phyloP scores from a whole-genome alignment of 2,113 vertebrate genomes.

The Cyprinodon tularosa region DNA sequence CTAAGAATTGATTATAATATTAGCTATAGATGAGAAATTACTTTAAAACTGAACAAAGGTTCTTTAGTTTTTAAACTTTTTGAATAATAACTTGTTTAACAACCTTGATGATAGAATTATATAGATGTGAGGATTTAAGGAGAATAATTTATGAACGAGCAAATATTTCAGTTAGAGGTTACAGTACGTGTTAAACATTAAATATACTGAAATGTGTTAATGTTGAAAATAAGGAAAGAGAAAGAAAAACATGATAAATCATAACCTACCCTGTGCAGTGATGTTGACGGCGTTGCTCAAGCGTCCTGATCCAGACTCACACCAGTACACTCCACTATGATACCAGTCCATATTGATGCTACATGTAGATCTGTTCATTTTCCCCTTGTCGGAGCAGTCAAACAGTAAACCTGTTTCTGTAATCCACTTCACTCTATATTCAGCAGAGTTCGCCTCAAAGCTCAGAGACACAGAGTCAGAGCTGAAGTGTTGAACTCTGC shows the following conservation, averaged over 20 bases:
- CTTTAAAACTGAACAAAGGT: too few species aligned
- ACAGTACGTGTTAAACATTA: too few species aligned
- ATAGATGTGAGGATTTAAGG: too few species aligned
- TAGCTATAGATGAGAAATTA: too few species aligned
- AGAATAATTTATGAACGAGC: too few species aligned
- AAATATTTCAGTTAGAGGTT: too few species aligned
- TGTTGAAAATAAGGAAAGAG: not conserved
- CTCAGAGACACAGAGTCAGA: not conserved
- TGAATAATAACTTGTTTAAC: too few species aligned
- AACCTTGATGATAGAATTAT: too few species aligned
- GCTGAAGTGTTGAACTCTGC: not conserved
- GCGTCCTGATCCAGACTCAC: not conserved
- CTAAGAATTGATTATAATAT: too few species aligned
- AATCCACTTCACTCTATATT: not conserved
- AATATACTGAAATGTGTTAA: too few species aligned
- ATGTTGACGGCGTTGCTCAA: not conserved
- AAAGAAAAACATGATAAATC: not conserved
- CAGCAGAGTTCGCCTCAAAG: not conserved
- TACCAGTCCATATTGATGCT: accelerated
- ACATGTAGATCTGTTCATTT: not conserved
- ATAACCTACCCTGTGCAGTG: not conserved
- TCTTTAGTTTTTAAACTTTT: too few species aligned
- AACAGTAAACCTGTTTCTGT: not conserved
- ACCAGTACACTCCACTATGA: not conserved
- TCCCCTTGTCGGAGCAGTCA: not conserved